phyloP scores from a whole-genome alignment of 2,888 invertebrate genomes.

The Andrena praecox region DNA sequence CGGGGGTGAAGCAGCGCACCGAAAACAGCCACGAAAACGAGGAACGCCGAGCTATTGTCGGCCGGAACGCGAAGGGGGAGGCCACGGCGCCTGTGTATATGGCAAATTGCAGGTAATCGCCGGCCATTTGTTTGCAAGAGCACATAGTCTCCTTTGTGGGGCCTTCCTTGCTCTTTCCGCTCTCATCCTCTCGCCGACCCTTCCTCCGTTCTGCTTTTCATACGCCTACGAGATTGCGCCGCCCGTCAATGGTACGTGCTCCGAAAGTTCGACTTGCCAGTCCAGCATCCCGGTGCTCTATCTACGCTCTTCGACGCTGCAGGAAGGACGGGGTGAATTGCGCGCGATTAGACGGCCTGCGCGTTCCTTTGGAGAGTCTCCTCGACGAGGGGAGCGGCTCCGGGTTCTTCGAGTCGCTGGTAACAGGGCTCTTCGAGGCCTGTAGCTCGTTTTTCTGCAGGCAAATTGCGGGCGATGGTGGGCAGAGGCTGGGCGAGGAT shows the following conservation, averaged over 20 bases:
- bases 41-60: constrained; percentile 67
- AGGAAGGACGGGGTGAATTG: constrained; percentile 33
- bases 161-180: constrained; percentile 47
- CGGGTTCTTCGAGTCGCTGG: constrained; percentile 2
- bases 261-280: constrained; percentile 46
- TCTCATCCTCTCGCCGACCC: constrained; percentile 4
- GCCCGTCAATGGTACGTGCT: constrained; percentile 56
- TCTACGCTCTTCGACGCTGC: constrained; percentile 1
- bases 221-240: constrained; percentile 81
- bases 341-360: constrained; percentile 63
- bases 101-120: constrained; percentile 83
- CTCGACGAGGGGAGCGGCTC: neutral
- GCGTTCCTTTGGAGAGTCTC: constrained; percentile 14
- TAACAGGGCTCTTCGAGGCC: constrained; percentile 20
- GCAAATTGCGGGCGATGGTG: constrained; percentile 40
- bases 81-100: constrained; percentile 70
- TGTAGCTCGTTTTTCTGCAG: constrained; percentile 36
- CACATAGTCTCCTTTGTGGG: constrained; percentile 67
- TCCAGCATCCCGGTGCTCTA: constrained; percentile 4
- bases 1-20: constrained; percentile 73
- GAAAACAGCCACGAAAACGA: constrained; percentile 75
- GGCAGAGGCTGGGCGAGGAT: neutral
- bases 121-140: constrained; percentile 81
- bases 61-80: constrained; percentile 68
- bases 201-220: constrained; percentile 64